Base-by-base conservation (phyloP, 2,113 vertebrate genomes). In the Herpailurus yagouaroundi region DNA sequence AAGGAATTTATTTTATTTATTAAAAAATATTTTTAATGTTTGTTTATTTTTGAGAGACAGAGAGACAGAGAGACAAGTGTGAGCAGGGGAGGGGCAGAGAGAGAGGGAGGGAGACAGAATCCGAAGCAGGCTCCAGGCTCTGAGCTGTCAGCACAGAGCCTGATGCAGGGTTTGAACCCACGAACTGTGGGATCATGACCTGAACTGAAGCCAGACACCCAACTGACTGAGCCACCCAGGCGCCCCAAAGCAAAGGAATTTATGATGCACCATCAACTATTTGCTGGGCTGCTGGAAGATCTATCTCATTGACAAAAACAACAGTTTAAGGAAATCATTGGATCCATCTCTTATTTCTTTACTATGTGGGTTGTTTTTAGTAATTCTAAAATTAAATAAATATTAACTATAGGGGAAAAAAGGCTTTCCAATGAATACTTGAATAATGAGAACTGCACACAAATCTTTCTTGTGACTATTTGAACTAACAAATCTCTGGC, bases 241-340 rank as follows among this genome's bases (percentile, higher is more conserved):
- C 3, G 3, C 57, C 57, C 57, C 57, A 60, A 60, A 36, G 90
- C 55, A 94, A 80, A n/a, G 74, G 85, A 93, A 97, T 77, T 96
- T 96, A 95, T 3, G 60, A 41, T 9, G 48, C 45, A 52, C 41
- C 73, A 5, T 9, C 80, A 82, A 36, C 86, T 94, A n/a, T 68
- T 87, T 97, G 57, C 68, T 96, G 63, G 81, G n/a, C 45, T 86
- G 66, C 55, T 88, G 73, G 86, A 74, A 95, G 92, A 48, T 27
- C 79, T 45, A 50, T 76, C 80, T 97, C 2, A 25, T 1, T 73
- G 89, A 96, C 63, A 97, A 96, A 89, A 80, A 69, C 48, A 52
- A 83, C 0, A 1, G 9, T 79, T 7, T 0, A 1, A 95, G 82
- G 36, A 96, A 89, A 77, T 77, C 1, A 79, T 5, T 83, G 82